A percentile compares a stretch with the other conserved stretches of the same genome.
These are phyloP conservation scores for Erythrocercus mccallii DNA, from an alignment of 2,113 vertebrate species.

Conservation along the genomic window DNA sequence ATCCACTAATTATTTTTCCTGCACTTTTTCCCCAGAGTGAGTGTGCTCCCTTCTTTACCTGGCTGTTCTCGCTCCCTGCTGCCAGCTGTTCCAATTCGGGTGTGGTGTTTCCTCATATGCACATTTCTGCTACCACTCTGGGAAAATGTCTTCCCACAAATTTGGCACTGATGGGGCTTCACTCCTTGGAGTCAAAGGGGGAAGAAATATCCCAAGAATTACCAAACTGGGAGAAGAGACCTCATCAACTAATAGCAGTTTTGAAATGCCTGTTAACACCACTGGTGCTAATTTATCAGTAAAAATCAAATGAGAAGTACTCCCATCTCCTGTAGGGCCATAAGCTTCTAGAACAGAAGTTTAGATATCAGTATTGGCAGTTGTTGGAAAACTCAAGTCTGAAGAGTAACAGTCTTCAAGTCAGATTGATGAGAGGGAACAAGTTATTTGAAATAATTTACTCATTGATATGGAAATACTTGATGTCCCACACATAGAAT, in stretches of 20 bases:
- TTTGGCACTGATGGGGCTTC: conserved; percentile 93
- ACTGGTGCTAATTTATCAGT: not conserved
- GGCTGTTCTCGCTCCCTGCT: conserved; percentile 73
- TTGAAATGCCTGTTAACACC: not conserved
- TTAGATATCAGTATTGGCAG: not conserved
- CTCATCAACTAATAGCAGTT: not conserved
- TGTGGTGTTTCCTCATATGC: conserved; percentile 93
- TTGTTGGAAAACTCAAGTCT: not conserved
- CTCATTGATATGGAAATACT: not conserved
- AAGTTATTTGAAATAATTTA: not conserved
- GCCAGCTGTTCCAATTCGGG: conserved; percentile 72
- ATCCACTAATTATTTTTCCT: not conserved
- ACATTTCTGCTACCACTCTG: conserved; percentile 98
- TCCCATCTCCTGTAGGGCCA: not conserved
- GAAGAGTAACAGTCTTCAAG: not conserved
- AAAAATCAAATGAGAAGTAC: not conserved
- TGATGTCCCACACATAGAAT: not conserved
- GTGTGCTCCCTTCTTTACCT: conserved; percentile 57
- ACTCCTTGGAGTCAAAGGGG: conserved; percentile 79
- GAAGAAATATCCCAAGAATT: not conserved
- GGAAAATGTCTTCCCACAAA: conserved; percentile 96
- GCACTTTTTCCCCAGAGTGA: not conserved
- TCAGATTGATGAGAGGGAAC: not conserved
- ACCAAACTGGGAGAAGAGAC: not conserved
- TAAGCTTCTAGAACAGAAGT: not conserved